Conservation (phyloP, 2,113 vertebrate species). For the Heliornis fulica region DNA sequence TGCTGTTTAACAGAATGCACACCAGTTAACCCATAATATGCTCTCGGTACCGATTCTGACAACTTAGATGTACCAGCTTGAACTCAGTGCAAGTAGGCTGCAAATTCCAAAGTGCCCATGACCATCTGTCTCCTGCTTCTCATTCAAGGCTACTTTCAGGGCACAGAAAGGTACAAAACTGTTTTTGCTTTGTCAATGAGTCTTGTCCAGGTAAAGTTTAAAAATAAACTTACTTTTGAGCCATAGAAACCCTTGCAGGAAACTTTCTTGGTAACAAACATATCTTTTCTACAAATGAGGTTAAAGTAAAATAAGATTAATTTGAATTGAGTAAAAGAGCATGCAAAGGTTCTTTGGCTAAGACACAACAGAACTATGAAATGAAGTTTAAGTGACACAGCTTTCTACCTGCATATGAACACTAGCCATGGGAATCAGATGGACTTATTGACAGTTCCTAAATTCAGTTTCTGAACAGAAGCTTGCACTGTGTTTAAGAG, state of each 20-base stretch:
- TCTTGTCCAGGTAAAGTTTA: background rate
- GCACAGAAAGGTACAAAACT: background rate
- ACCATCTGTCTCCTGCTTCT: background rate
- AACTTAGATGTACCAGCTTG: background rate
- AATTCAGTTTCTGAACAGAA: background rate
- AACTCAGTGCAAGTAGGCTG: background rate
- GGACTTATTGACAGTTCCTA: background rate
- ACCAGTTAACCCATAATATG: background rate
- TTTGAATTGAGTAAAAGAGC: background rate
- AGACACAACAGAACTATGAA: background rate
- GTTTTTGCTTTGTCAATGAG: background rate
- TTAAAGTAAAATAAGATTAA: background rate
- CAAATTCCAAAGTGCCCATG: background rate
- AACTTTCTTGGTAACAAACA: background rate
- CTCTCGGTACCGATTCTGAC: background rate
- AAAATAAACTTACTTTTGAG: background rate
- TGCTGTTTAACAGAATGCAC: background rate
- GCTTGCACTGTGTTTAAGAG: background rate
- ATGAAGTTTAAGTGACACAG: background rate
- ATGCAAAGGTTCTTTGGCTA: background rate
- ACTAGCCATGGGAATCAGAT: background rate
- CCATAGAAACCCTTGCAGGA: background rate
- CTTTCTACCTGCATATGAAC: background rate
- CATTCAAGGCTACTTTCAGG: background rate
- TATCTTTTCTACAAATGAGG: background rate